phyloP scores from a whole-genome alignment of 2,888 invertebrate species.

The Parascotia fuliginaria region DNA sequence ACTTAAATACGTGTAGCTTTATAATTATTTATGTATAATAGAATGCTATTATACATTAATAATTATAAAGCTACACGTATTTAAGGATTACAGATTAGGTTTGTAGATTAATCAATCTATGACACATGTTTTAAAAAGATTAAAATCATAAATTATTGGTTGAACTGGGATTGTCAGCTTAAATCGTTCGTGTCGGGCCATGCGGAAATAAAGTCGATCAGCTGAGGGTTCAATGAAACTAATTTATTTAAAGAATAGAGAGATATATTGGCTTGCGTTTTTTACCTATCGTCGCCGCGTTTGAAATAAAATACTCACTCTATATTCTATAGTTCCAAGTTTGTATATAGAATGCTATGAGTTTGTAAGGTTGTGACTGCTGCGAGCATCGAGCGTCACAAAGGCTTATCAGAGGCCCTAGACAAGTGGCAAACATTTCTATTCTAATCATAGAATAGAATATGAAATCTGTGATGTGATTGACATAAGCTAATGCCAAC shows the following conservation, averaged over 20 bases:
- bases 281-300: neutral
- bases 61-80: no score
- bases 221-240: neutral
- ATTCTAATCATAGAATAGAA: no score
- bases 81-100: neutral
- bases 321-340: neutral
- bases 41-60: no score
- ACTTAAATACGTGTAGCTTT: no score
- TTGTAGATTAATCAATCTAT: neutral
- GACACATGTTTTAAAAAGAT: slow-evolving; percentile 6
- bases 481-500: no score
- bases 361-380: neutral
- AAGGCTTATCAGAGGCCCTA: no score
- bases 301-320: neutral
- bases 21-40: no score
- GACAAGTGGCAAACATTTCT: no score
- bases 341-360: neutral
- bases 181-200: slow-evolving; percentile 1
- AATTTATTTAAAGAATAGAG: slow-evolving; percentile 7
- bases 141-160: slow-evolving; percentile 11
- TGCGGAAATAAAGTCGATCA: slow-evolving; percentile 7
- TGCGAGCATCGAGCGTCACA: no score
- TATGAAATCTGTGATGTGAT: no score
- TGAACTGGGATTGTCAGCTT: slow-evolving; percentile 9
- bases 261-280: neutral